Conservation (phyloP, 2,888 invertebrate species). For the Adelognathus sp. region DNA sequence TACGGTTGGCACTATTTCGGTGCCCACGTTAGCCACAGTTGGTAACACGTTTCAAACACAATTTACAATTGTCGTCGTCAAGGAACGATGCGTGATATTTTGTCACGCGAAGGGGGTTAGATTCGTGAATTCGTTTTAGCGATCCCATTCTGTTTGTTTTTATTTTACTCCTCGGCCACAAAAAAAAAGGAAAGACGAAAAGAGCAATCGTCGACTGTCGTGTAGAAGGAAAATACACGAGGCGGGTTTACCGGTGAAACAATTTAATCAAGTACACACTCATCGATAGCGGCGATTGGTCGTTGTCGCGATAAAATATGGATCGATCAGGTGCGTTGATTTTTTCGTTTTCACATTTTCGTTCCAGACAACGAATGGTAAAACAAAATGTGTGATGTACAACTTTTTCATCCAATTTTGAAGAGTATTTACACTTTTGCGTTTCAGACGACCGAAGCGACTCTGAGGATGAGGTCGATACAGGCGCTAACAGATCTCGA, state of each 20-base stretch:
- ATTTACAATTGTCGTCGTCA: too few relatives aligned
- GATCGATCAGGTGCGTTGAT: conserved; percentile 36
- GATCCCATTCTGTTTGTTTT: neutral
- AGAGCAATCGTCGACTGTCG: neutral
- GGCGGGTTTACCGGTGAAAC: too few relatives aligned
- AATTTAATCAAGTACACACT: neutral
- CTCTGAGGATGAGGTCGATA: conserved; percentile 68
- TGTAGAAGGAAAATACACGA: neutral
- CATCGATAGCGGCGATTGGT: neutral
- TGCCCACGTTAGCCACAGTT: too few relatives aligned
- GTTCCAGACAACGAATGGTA: neutral
- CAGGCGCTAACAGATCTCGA: conserved; percentile 37
- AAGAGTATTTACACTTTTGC: neutral
- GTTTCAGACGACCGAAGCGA: conserved; percentile 66
- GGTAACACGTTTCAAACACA: conserved; percentile 19
- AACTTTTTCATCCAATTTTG: neutral
- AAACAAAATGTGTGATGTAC: neutral
- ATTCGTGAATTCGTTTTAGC: conserved; percentile 8
- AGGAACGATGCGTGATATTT: conserved; percentile 22
- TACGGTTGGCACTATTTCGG: too few relatives aligned
- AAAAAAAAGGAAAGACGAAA: neutral
- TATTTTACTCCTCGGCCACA: too few relatives aligned
- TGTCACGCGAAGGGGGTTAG: conserved; percentile 29
- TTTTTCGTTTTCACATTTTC: conserved; percentile 3
- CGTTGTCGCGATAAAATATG: conserved; percentile 21